These are phyloP conservation scores for Poecilus cupreus DNA, from an alignment of 2,888 invertebrate species.

Conservation along the genomic window DNA sequence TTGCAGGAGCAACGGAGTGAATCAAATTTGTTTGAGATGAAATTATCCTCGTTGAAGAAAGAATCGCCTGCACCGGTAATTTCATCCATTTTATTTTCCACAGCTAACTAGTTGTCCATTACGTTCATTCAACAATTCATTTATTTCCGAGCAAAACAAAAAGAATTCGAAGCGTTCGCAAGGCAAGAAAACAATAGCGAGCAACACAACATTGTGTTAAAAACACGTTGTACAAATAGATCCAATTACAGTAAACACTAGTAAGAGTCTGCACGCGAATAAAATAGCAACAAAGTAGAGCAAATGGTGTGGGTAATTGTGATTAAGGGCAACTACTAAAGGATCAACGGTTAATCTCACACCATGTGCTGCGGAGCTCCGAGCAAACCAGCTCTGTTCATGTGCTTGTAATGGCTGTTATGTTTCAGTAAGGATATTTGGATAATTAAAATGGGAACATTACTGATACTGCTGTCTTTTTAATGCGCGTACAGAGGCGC, in stretches of 20 bases:
- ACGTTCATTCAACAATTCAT: neutral
- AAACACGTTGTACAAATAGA: conserved; percentile 37
- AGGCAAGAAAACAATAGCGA: neutral
- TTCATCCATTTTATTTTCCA: neutral
- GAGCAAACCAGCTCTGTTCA: neutral
- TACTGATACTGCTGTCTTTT: too few species aligned
- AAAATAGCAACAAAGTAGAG: conserved; percentile 46
- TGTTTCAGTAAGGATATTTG: conserved; percentile 13
- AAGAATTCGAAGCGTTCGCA: neutral
- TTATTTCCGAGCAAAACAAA: neutral
- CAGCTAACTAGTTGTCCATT: neutral
- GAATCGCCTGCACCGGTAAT: too few species aligned
- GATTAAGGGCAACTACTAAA: conserved; percentile 34
- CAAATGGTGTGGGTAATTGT: conserved; percentile 35
- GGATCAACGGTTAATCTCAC: conserved; percentile 33
- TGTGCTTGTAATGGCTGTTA: neutral
- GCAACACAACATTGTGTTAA: conserved; percentile 26
- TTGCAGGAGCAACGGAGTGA: too few species aligned
- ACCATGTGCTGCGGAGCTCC: conserved; percentile 8
- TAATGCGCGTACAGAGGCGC: too few species aligned
- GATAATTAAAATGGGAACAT: neutral
- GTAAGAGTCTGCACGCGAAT: neutral
- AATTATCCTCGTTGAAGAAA: too few species aligned
- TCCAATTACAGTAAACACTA: conserved; percentile 43
- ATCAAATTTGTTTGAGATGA: too few species aligned